Percentiles rank a stretch among this genome's conserved stretches.
Evolutionary conservation across 1,140 invertebrate genomes (phyloP).

Genomic region (Trichoplusia ni): DNA sequence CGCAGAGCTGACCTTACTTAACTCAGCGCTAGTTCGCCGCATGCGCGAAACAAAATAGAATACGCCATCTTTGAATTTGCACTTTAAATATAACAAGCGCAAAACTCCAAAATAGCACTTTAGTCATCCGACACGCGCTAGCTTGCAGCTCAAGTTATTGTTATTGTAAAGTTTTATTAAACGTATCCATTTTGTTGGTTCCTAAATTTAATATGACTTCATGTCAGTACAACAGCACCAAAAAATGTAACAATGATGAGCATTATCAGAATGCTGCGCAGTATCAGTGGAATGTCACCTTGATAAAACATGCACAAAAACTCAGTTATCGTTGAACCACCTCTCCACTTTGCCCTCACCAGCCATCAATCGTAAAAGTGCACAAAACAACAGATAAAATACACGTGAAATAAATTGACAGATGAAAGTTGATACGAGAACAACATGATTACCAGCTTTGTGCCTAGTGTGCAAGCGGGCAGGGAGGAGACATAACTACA

Average conservation of each 20-base stretch:
- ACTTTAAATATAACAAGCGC: conserved; percentile 19
- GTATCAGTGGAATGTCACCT: conserved; percentile 50
- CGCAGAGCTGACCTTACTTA: conserved; percentile 69
- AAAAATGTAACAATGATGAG: not conserved
- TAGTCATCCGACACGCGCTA: conserved; percentile 14
- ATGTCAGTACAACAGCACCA: too few relatives aligned
- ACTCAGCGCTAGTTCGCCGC: conserved; percentile 49
- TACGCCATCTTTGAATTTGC: conserved; percentile 30
- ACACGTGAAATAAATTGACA: not conserved
- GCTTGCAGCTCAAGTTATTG: not conserved
- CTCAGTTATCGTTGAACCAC: conserved; percentile 38
- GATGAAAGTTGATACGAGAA: not conserved
- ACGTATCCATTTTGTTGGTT: too few relatives aligned
- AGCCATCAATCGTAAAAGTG: not conserved
- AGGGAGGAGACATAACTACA: not conserved
- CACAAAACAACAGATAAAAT: conserved; percentile 1
- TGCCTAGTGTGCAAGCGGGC: not conserved
- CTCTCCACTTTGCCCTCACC: conserved; percentile 38
- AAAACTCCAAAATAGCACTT: not conserved
- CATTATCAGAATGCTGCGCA: conserved; percentile 2
- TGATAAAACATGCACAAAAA: conserved; percentile 49
- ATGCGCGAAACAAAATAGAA: conserved; percentile 27
- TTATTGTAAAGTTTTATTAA: not conserved
- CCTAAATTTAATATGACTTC: too few relatives aligned
- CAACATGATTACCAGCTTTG: not conserved